Evolutionary conservation across 1,140 invertebrate species (phyloP), one percentile per base, ranked within the genome.

Genomic region (Bombus picipes): DNA sequence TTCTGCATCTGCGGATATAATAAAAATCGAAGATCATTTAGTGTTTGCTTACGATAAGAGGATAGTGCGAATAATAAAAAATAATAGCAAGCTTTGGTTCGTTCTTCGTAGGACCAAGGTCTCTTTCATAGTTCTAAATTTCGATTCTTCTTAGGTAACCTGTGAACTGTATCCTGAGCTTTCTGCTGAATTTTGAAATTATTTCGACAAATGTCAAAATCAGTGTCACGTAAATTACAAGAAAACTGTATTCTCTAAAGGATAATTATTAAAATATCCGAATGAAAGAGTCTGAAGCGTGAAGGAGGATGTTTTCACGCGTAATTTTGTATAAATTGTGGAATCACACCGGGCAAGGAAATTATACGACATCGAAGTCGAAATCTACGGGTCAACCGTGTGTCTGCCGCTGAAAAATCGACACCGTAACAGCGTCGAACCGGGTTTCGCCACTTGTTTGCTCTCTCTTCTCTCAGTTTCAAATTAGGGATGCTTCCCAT

Each of bases 401-500:
- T 53, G 37, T 28, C 5, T 10, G n/a, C 22, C 4, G 73, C 28
- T 76, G 83, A 81, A 75, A 72, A 82, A 83, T 86, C 77, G 66
- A 68, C 74, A 74, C 43, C 6, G 79, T 72, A 87, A 81, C 83
- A 72, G 76, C 82, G 41, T 85, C 39, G 77, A 70, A 57, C 62
- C 32, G 18, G 79, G 78, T 87, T 90, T 92, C 88, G 90, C 87
- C 81, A 91, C 88, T 92, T 92, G 89, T 92, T 92, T 91, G 89
- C 89, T 91, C 92, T 91, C 92, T 90, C 88, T 28, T n/a, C 83
- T 92, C 91, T 92, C 92, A 93, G 92, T 93, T 93, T 93, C 92
- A 92, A 93, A 93, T 94, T 93, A 94, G 92, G 91, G 92, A 94
- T 93, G 92, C 92, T 94, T 93, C 93, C 93, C 93, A 93, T 94